phyloP scores from a whole-genome alignment of 2,888 invertebrate genomes.

The Microplitis manilae region DNA sequence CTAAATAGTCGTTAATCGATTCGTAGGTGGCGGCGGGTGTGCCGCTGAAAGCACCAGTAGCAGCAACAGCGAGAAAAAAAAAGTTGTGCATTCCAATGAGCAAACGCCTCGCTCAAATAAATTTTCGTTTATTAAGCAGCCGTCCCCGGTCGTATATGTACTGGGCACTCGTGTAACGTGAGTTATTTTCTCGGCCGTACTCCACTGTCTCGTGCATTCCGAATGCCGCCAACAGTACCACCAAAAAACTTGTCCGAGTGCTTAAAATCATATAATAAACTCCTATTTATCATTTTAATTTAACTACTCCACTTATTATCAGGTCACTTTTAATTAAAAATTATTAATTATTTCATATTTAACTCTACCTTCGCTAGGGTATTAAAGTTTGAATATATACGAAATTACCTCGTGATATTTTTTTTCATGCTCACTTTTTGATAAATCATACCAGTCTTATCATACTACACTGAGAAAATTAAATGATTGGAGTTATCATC shows the following conservation, averaged over 20 bases:
- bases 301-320: not conserved
- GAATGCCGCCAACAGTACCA: not conserved
- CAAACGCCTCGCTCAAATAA: not conserved
- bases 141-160: not conserved
- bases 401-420: no score
- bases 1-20: not conserved
- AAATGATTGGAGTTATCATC: no score
- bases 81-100: not conserved
- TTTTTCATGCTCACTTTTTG: no score
- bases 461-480: no score
- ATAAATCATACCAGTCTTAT: no score
- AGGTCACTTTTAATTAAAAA: not conserved
- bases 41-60: not conserved
- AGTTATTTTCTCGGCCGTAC: not conserved
- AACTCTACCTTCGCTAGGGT: no score
- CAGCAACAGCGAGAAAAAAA: not conserved
- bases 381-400: no score
- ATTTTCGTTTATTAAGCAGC: constrained; percentile 1
- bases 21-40: not conserved
- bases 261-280: not conserved
- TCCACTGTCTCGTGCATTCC: not conserved
- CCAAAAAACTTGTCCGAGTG: not conserved
- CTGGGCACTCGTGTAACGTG: not conserved
- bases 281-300: constrained; percentile 1
- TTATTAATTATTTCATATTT: not conserved